These are phyloP conservation scores for Calcarius lapponicus DNA, from an alignment of 2,797 vertebrate genomes.

Conservation along the genomic window DNA sequence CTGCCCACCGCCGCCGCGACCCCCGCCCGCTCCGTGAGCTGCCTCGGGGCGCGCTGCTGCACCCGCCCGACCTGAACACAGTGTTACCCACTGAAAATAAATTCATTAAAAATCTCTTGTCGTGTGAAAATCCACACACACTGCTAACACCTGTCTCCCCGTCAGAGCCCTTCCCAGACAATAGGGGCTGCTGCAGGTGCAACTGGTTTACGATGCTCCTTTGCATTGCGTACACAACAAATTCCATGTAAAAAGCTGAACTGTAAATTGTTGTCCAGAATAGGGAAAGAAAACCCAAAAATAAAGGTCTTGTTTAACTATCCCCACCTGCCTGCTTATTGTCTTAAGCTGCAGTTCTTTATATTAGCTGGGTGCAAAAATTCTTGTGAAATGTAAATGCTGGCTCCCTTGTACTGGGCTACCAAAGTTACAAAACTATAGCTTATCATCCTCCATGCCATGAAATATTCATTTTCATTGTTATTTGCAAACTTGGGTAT, in stretches of 20 bases:
- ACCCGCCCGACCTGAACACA: background rate
- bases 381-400: background rate
- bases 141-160: slow-evolving; percentile 12
- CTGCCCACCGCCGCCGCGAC: background rate
- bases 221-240: slow-evolving; percentile 47
- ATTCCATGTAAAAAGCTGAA: background rate
- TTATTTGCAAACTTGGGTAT: slow-evolving; percentile 70
- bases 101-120: background rate
- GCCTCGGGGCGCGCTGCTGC: slow-evolving; percentile 34
- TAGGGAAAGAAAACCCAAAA: background rate
- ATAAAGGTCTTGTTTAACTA: slow-evolving; percentile 21
- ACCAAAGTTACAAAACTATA: slow-evolving; percentile 59
- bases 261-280: background rate
- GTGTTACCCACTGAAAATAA: background rate
- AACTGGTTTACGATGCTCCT: slow-evolving; percentile 67
- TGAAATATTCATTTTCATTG: slow-evolving; percentile 73
- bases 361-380: slow-evolving; percentile 18
- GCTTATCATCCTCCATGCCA: slow-evolving; percentile 59
- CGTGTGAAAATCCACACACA: background rate
- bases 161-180: slow-evolving; percentile 25
- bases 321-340: background rate
- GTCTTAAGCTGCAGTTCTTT: slow-evolving; percentile 1
- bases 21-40: background rate
- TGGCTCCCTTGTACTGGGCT: background rate
- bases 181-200: slow-evolving; percentile 63